A percentile compares a stretch with the other conserved stretches of the same genome.
These are phyloP conservation scores for Bugulina stolonifera DNA, from an alignment of 2,888 invertebrate genomes.

Conservation along the genomic window DNA sequence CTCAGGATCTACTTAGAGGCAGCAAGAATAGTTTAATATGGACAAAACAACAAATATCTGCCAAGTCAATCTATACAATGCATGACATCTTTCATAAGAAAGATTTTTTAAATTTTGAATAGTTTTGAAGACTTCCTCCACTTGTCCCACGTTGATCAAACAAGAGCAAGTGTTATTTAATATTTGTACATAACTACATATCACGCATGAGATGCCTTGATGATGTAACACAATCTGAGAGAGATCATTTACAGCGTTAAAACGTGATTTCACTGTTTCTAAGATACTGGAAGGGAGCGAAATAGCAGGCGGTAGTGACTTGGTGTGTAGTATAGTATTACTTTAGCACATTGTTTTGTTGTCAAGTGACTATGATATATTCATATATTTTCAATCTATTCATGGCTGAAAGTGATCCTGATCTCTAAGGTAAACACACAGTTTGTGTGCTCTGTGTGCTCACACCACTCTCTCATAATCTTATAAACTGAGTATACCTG, in stretches of 20 bases:
- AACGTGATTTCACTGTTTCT: background rate
- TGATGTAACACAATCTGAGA: background rate
- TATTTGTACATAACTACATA: too few species aligned
- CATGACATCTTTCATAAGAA: too few species aligned
- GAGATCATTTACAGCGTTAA: background rate
- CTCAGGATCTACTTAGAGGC: too few species aligned
- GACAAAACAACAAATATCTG: too few species aligned
- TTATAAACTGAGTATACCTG: background rate
- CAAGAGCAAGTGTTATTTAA: too few species aligned
- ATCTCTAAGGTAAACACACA: background rate
- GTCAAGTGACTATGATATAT: background rate
- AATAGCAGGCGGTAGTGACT: too few species aligned
- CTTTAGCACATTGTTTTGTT: background rate
- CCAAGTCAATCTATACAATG: too few species aligned
- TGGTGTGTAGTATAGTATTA: background rate
- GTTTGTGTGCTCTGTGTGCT: background rate
- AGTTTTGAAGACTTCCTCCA: too few species aligned
- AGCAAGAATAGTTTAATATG: too few species aligned
- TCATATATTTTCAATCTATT: background rate
- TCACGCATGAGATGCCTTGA: too few species aligned
- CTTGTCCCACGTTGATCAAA: too few species aligned
- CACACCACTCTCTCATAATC: background rate
- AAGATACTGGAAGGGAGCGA: background rate
- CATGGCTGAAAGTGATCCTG: background rate
- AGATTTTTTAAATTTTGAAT: too few species aligned